Conservation (phyloP, 2,888 invertebrate genomes). For the Melanchra persicariae region DNA sequence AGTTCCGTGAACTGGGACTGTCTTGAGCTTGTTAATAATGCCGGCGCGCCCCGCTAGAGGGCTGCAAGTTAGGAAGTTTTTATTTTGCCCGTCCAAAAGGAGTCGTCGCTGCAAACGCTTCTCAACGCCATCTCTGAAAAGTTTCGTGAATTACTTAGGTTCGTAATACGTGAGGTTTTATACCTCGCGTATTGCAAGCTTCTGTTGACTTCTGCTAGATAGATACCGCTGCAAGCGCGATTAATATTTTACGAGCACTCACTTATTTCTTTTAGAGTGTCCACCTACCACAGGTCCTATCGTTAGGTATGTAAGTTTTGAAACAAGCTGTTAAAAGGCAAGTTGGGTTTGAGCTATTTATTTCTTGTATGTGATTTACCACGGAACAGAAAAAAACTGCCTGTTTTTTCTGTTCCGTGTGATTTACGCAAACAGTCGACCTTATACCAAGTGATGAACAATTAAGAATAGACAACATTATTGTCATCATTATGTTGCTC, state of each 20-base stretch:
- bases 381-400: no score
- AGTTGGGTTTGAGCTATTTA: background rate
- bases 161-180: background rate
- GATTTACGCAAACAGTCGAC: background rate
- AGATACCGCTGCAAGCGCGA: constrained; percentile 27
- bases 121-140: constrained; percentile 51
- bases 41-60: background rate
- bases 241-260: background rate
- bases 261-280: background rate
- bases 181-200: background rate
- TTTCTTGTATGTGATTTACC: background rate
- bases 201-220: background rate
- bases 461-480: no score
- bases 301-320: background rate
- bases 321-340: background rate
- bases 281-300: no score
- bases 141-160: background rate
- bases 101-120: background rate
- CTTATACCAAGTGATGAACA: background rate
- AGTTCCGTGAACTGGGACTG: constrained; percentile 5
- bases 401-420: no score
- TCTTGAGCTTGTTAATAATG: background rate
- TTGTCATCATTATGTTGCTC: no score
- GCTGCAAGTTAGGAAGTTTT: background rate
- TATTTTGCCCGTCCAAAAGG: background rate